phyloP scores from a whole-genome alignment of 2,113 vertebrate species.

The Ammodytes marinus region DNA sequence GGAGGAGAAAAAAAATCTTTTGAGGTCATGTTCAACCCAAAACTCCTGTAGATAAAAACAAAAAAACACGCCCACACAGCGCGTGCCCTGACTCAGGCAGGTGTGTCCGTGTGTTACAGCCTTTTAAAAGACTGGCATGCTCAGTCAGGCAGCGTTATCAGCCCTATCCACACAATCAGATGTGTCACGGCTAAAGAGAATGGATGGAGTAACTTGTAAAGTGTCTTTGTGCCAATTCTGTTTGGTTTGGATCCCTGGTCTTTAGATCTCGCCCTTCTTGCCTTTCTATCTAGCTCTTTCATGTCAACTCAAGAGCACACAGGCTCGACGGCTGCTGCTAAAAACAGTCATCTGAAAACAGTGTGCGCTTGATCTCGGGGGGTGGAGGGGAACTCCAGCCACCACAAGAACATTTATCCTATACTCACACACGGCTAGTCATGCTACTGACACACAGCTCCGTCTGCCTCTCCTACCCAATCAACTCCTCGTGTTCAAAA shows the following conservation, averaged over 20 bases:
- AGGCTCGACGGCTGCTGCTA: conserved; percentile 66
- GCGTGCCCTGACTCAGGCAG: conserved; percentile 66
- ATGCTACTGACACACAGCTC: conserved; percentile 65
- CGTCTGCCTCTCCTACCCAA: conserved; percentile 60
- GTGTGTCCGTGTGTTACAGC: conserved; percentile 69
- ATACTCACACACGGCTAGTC: conserved; percentile 63
- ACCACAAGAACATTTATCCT: conserved; percentile 64
- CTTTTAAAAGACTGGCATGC: conserved; percentile 51
- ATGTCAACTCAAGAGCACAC: conserved; percentile 23
- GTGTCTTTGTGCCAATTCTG: background rate
- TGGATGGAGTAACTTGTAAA: conserved; percentile 16
- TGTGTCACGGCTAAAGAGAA: conserved; percentile 35
- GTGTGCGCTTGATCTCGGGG: conserved; percentile 45
- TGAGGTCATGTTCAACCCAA: conserved; percentile 30
- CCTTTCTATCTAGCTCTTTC: conserved; percentile 39
- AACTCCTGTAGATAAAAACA: conserved; percentile 42
- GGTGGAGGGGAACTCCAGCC: conserved; percentile 71
- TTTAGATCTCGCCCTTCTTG: conserved; percentile 45
- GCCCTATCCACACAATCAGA: conserved; percentile 53
- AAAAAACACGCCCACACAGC: conserved; percentile 35
- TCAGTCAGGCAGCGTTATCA: conserved; percentile 60
- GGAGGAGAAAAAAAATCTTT: conserved; percentile 14
- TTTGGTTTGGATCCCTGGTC: conserved; percentile 16
- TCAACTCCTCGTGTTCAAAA: conserved; percentile 66
- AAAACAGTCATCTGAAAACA: conserved; percentile 70